Base-by-base conservation (phyloP, 1,140 invertebrate genomes). In the Halesus radiatus region DNA sequence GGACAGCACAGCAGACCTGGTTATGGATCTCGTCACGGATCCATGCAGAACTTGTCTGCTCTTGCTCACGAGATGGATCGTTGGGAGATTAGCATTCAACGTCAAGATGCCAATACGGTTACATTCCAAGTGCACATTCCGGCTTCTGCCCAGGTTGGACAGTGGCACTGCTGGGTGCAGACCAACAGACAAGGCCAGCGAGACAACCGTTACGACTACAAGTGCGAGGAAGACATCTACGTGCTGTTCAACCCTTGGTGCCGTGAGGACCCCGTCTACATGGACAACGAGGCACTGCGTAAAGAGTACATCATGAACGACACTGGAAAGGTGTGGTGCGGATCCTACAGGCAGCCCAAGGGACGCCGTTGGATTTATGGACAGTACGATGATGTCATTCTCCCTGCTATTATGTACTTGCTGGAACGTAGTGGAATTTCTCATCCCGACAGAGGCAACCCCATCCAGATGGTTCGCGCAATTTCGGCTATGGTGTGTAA, bases 171-270 rank as follows among this genome's bases (percentile, higher is more conserved):
- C 82, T 90, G 90, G 84, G 85, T 95, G 3, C 90, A 92, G 80
- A 93, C 93, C 7, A 90, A 91, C 72, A 88, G 90, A 45, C 85
- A 86, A 66, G 91, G 91, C 22, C 87, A 90, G 78, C 88, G 88
- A 29, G 89, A 89, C 66, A 89, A 89, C 82, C 87, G 90, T 52
- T 87, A 89, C 73, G 90, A 91, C 81, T 91, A 90, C 85, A 91
- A 91, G 85, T 90, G 88, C 75, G 90, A 91, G 80, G 90, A 91
- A 84, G 91, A 92, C 23, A 90, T 95, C 77, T 95, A 93, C 85
- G 90, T 95, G 29, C 85, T 96, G 3, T 96, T 96, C 87, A 98
- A 98, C 88, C 95, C 95, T 1, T 97, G 95, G 95, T 93, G 92
- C 86, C 87, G 88, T 85, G 93, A 92, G 74, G 93, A 94, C 85